Percentiles rank a stretch among this genome's conserved stretches.
Conservation (phyloP, 2,113 vertebrate species). For the Thamnophis sirtalis region DNA sequence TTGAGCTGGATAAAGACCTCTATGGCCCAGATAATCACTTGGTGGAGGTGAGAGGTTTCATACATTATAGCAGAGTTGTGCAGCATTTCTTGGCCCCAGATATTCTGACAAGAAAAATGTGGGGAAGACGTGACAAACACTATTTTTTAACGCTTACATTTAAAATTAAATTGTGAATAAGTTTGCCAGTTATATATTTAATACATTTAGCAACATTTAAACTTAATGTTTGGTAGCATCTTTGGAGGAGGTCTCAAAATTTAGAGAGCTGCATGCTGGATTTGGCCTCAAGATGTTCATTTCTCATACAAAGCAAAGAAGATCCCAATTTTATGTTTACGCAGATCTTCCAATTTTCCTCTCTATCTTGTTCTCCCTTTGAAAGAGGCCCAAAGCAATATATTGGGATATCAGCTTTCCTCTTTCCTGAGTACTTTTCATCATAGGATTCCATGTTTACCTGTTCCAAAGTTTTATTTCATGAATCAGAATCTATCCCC, state of each 20-base stretch:
- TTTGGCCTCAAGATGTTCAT: neutral
- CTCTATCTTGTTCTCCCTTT: neutral
- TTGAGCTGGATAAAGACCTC: constrained; percentile 97
- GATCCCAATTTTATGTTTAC: neutral
- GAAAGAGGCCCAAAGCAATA: neutral
- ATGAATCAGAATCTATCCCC: neutral
- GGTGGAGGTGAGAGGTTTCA: constrained; percentile 84
- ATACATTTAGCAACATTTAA: neutral
- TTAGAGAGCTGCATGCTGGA: neutral
- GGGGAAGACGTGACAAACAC: neutral
- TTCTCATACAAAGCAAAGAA: neutral
- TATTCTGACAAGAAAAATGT: neutral
- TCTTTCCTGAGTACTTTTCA: neutral
- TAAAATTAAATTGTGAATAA: neutral
- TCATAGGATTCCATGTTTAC: neutral
- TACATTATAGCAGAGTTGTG: neutral
- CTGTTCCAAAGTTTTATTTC: neutral
- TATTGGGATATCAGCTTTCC: neutral
- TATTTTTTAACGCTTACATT: neutral
- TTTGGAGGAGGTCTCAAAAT: neutral
- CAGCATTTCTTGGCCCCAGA: neutral
- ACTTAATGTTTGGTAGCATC: neutral
- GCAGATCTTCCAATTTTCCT: neutral
- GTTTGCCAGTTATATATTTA: neutral
- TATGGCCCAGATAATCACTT: constrained; percentile 99